Evolutionary conservation across 1,140 invertebrate genomes (phyloP).

Genomic region (Drosophila murphyi): DNA sequence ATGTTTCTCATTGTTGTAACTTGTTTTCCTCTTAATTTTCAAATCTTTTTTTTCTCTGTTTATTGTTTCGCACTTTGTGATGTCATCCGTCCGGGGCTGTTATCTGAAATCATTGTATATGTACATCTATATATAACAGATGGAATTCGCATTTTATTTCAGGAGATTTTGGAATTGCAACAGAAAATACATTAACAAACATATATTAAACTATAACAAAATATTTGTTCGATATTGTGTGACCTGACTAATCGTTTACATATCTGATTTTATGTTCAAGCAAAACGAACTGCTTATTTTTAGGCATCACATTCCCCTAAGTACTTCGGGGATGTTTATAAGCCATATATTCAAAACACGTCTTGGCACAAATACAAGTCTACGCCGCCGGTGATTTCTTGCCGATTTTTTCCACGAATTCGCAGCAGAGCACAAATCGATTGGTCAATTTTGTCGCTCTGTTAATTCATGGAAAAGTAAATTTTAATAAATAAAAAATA

Average conservation of each 20-base stretch:
- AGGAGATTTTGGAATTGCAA: too few relatives aligned
- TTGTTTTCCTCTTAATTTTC: slow-evolving; percentile 11
- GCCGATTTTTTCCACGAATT: slow-evolving; percentile 36
- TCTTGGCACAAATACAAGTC: slow-evolving; percentile 43
- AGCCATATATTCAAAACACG: slow-evolving; percentile 44
- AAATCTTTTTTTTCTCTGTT: slow-evolving; percentile 1
- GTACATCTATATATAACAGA: too few relatives aligned
- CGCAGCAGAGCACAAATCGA: slow-evolving; percentile 13
- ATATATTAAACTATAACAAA: too few relatives aligned
- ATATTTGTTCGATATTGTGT: too few relatives aligned
- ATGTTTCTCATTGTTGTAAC: slow-evolving; percentile 48
- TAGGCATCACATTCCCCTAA: neutral
- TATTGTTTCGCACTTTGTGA: slow-evolving; percentile 30
- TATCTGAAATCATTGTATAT: neutral
- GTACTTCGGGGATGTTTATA: neutral
- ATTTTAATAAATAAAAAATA: slow-evolving; percentile 52
- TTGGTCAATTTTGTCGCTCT: slow-evolving; percentile 42
- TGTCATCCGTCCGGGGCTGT: slow-evolving; percentile 46
- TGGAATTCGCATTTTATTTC: too few relatives aligned
- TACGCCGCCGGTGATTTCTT: neutral
- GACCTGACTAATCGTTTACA: too few relatives aligned
- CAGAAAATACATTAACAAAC: too few relatives aligned
- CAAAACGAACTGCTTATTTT: neutral
- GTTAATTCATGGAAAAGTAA: slow-evolving; percentile 56
- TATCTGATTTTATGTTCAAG: too few relatives aligned